Conservation (phyloP, 2,113 vertebrate genomes). For the Ictidomys tridecemlineatus region DNA sequence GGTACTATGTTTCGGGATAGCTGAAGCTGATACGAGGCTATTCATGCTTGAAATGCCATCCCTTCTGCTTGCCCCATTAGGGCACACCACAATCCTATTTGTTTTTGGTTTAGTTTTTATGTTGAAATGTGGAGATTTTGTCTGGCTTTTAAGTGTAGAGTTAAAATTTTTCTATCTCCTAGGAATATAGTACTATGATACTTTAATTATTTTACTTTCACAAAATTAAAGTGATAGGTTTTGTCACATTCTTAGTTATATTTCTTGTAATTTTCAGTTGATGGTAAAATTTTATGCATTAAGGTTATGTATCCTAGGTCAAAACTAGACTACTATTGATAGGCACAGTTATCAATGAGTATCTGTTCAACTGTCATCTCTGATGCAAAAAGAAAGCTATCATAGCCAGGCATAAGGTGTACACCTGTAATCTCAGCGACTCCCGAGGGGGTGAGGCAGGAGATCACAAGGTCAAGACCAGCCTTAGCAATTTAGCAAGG, state of each 20-base stretch:
- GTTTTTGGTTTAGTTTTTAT: not conserved
- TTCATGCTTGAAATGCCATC: not conserved
- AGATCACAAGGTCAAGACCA: too few species aligned
- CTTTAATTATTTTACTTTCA: constrained; percentile 52
- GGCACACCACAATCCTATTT: not conserved
- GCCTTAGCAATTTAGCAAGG: too few species aligned
- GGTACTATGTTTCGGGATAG: not conserved
- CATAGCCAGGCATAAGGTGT: not conserved
- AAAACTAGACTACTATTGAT: not conserved
- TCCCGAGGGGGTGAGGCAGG: too few species aligned
- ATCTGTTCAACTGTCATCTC: not conserved
- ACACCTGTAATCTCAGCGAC: too few species aligned
- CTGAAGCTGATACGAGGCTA: not conserved
- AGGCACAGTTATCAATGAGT: not conserved
- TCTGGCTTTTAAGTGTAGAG: not conserved
- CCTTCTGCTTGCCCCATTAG: not conserved
- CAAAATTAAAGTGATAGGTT: constrained; percentile 42
- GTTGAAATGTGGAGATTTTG: not conserved
- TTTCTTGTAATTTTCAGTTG: constrained; percentile 35
- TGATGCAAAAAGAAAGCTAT: not conserved
- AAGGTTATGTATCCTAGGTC: not conserved
- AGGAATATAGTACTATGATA: not conserved
- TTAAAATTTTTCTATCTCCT: not conserved
- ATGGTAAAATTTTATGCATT: constrained; percentile 30
- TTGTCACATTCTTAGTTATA: constrained; percentile 36